Conservation (phyloP, 2,113 vertebrate species). For the Dipodomys spectabilis region DNA sequence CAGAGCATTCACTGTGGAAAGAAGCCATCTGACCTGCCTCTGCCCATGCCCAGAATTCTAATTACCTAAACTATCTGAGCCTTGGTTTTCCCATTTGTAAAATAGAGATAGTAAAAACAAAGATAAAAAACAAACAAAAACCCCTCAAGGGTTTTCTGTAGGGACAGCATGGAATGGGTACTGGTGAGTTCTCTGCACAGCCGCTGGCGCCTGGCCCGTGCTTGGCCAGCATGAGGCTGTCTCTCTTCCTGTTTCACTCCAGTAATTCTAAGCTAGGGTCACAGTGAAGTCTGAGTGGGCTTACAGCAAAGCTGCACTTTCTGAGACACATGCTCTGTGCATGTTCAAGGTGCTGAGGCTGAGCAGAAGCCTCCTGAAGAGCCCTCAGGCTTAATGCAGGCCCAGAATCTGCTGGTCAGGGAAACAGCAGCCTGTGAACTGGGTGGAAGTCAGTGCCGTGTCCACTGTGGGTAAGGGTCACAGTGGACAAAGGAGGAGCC, state of each 20-base stretch:
- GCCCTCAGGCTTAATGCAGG: background rate
- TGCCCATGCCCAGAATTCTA: background rate
- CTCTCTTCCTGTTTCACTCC: background rate
- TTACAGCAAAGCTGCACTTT: background rate
- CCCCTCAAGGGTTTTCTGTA: background rate
- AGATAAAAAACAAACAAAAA: no score
- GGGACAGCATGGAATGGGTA: background rate
- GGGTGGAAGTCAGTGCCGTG: background rate
- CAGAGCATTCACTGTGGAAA: background rate
- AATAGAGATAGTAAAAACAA: background rate
- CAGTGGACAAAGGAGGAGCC: background rate
- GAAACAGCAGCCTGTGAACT: background rate
- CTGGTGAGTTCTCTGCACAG: background rate
- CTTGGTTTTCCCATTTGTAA: background rate
- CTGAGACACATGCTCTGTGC: background rate
- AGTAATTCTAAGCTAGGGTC: background rate
- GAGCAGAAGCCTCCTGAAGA: background rate
- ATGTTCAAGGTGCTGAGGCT: background rate
- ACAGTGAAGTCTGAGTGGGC: background rate
- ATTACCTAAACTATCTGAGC: background rate
- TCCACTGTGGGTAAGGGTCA: background rate
- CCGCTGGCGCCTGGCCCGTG: background rate
- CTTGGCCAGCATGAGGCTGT: background rate
- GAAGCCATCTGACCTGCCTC: background rate
- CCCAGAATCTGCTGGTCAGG: background rate